phyloP scores from a whole-genome alignment of 1,140 invertebrate genomes.

The Streblospio benedicti region DNA sequence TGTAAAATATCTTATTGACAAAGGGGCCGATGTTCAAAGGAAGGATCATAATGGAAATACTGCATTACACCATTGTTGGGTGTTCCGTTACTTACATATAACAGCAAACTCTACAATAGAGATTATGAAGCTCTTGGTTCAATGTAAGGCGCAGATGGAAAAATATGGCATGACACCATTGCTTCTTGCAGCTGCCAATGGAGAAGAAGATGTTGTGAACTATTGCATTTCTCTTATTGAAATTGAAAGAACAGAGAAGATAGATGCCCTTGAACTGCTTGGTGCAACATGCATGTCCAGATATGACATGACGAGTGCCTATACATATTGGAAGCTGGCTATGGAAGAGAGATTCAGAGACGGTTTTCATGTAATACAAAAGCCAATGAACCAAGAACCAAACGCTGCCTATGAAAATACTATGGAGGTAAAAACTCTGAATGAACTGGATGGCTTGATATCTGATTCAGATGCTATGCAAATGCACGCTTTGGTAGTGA shows the following conservation, averaged over 20 bases:
- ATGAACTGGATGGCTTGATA: constrained; percentile 74
- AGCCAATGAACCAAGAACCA: constrained; percentile 48
- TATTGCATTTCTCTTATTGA: constrained; percentile 72
- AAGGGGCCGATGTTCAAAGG: too few species aligned
- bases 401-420: constrained; percentile 81
- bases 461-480: constrained; percentile 89
- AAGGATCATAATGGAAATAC: too few species aligned
- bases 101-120: too few species aligned
- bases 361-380: constrained; percentile 26
- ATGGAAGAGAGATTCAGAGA: constrained; percentile 65
- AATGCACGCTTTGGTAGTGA: constrained; percentile 88
- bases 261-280: constrained; percentile 82
- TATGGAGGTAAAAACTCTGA: constrained; percentile 66
- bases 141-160: too few species aligned
- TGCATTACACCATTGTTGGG: too few species aligned
- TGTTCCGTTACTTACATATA: too few species aligned
- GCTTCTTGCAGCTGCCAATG: constrained; percentile 80
- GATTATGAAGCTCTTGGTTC: too few species aligned
- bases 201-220: constrained; percentile 84
- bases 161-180: constrained; percentile 92
- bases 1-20: too few species aligned
- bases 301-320: constrained; percentile 83
- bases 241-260: constrained; percentile 72
- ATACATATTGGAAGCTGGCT: constrained; percentile 78
- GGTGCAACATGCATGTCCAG: constrained; percentile 95